A percentile compares a stretch with the other conserved stretches of the same genome.
phyloP scores from a whole-genome alignment of 2,113 vertebrate genomes.

The Echinops telfairi region DNA sequence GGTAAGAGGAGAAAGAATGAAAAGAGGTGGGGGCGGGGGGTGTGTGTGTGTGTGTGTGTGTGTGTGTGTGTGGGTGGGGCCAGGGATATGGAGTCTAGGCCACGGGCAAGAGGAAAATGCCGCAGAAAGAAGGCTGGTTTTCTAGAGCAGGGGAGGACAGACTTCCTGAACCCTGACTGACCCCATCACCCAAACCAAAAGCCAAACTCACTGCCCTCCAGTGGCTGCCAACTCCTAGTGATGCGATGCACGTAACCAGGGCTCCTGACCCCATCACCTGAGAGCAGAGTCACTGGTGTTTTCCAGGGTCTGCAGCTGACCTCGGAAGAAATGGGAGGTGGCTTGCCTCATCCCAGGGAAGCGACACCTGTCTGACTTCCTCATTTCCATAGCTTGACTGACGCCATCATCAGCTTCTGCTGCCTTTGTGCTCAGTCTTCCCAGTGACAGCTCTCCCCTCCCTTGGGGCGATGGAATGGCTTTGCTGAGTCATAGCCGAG shows the following conservation, averaged over 20 bases:
- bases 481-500: conserved; percentile 56
- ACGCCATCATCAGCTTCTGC: background rate
- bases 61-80: too few relatives aligned
- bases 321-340: background rate
- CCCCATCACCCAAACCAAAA: background rate
- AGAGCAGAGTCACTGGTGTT: conserved; percentile 20
- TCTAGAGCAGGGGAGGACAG: background rate
- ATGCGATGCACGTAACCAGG: too few relatives aligned
- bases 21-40: background rate
- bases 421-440: conserved; percentile 30
- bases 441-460: conserved; percentile 14
- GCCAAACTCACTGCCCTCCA: too few relatives aligned
- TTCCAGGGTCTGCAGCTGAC: background rate
- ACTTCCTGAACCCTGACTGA: background rate
- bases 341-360: background rate
- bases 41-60: too few relatives aligned
- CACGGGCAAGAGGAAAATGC: background rate
- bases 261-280: background rate
- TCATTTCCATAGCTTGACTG: background rate
- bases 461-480: conserved; percentile 44
- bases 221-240: too few relatives aligned
- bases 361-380: background rate
- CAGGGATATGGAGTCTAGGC: background rate
- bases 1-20: conserved; percentile 86
- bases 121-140: background rate